Percentiles rank a stretch among this genome's conserved stretches.
Evolutionary conservation across 2,797 vertebrate genomes (phyloP).

Genomic region (Poeciliopsis presidionis): DNA sequence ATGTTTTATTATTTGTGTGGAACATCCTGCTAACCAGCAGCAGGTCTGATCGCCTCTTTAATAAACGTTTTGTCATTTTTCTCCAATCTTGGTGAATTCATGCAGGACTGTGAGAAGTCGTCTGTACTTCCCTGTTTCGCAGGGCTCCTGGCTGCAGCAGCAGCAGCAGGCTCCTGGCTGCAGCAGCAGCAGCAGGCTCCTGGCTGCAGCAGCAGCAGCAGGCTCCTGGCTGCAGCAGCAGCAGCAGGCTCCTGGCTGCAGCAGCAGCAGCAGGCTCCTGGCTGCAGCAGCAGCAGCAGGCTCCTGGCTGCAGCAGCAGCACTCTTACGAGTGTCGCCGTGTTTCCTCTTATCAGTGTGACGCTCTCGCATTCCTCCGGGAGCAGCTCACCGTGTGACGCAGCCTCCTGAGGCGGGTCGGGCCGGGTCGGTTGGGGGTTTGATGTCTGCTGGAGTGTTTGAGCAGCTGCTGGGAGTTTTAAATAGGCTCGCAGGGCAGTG

Average conservation of each 20-base stretch:
- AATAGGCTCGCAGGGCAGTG: conserved; percentile 37
- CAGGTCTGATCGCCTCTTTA: background rate
- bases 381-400: conserved; percentile 23
- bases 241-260: background rate
- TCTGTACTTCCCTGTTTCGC: too few species aligned
- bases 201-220: background rate
- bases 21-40: background rate
- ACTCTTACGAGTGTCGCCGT: conserved; percentile 62
- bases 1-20: background rate
- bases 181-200: background rate
- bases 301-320: too few species aligned
- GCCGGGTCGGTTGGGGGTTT: conserved; percentile 37
- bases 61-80: background rate
- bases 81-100: background rate
- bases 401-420: background rate
- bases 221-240: background rate
- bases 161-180: background rate
- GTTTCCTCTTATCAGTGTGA: conserved; percentile 54
- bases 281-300: too few species aligned
- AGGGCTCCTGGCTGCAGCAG: too few species aligned
- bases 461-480: conserved; percentile 62
- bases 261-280: too few species aligned
- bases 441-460: conserved; percentile 42
- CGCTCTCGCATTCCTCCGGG: conserved; percentile 41
- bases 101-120: background rate